Conservation (phyloP, 2,797 vertebrate genomes). For the Chiloscyllium punctatum region DNA sequence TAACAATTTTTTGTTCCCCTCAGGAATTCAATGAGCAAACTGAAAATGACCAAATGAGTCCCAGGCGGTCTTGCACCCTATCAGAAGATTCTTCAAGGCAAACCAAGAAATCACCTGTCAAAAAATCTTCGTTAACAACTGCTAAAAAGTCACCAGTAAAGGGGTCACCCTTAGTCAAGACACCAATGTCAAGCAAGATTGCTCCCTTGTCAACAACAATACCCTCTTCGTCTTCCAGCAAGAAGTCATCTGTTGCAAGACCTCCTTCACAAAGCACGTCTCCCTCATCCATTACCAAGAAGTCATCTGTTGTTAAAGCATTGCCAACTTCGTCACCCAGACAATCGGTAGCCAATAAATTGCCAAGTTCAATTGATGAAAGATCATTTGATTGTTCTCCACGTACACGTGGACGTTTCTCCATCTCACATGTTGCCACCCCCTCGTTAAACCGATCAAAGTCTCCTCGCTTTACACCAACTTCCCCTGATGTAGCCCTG, state of each 20-base stretch:
- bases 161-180: neutral
- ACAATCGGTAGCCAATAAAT: neutral
- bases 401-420: conserved; percentile 63
- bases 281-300: neutral
- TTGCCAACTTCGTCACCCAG: too few species aligned
- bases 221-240: neutral
- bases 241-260: neutral
- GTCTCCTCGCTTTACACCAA: neutral
- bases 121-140: conserved; percentile 18
- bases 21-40: conserved; percentile 25
- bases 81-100: conserved; percentile 42
- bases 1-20: neutral
- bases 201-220: conserved; percentile 31
- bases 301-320: neutral
- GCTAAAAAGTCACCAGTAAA: conserved; percentile 28
- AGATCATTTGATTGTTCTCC: conserved; percentile 42
- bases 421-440: conserved; percentile 59
- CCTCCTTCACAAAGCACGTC: neutral
- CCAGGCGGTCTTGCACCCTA: conserved; percentile 41
- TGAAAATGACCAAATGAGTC: conserved; percentile 38
- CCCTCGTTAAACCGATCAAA: conserved; percentile 40
- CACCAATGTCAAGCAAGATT: conserved; percentile 39
- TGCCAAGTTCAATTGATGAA: too few species aligned
- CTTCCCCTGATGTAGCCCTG: conserved; percentile 35
- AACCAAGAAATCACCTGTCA: conserved; percentile 2